A percentile compares a stretch with the other conserved stretches of the same genome.
phyloP scores from a whole-genome alignment of 1,140 invertebrate genomes.

The Cydia amplana region DNA sequence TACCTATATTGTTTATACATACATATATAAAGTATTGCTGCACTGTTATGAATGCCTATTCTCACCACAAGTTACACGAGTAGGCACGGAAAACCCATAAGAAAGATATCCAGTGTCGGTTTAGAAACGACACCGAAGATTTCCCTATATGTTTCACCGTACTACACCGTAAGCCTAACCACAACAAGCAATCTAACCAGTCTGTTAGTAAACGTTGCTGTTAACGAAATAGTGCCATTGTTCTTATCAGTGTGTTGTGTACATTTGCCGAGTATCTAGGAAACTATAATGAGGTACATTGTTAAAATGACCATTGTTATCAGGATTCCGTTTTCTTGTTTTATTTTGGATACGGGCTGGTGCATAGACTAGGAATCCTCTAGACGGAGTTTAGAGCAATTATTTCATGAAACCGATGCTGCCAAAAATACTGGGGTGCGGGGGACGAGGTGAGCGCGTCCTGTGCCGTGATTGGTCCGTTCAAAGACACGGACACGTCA shows the following conservation, averaged over 20 bases:
- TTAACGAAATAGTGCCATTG: conserved; percentile 27
- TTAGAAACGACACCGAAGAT: not conserved
- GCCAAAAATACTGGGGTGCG: no score
- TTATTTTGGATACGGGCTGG: not conserved
- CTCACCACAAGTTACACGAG: not conserved
- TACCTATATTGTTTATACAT: no score
- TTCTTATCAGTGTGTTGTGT: conserved; percentile 25
- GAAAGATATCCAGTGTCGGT: not conserved
- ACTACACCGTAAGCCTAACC: not conserved
- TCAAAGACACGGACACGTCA: no score
- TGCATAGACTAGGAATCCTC: no score
- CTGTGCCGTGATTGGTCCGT: no score
- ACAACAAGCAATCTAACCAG: conserved; percentile 7
- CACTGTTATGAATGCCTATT: not conserved
- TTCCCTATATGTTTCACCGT: conserved; percentile 8
- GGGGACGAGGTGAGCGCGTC: no score
- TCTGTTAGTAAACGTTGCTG: conserved; percentile 16
- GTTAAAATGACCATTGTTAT: conserved; percentile 4
- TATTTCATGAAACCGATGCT: no score
- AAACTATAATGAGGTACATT: conserved; percentile 3
- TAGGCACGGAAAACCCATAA: not conserved
- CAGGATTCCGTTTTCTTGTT: conserved; percentile 10
- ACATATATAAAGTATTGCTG: no score
- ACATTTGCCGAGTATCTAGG: conserved; percentile 20
- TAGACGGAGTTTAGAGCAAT: no score